Percentiles rank a stretch among this genome's conserved stretches.
Evolutionary conservation across 2,113 vertebrate genomes (phyloP).

Genomic region (Menura novaehollandiae): DNA sequence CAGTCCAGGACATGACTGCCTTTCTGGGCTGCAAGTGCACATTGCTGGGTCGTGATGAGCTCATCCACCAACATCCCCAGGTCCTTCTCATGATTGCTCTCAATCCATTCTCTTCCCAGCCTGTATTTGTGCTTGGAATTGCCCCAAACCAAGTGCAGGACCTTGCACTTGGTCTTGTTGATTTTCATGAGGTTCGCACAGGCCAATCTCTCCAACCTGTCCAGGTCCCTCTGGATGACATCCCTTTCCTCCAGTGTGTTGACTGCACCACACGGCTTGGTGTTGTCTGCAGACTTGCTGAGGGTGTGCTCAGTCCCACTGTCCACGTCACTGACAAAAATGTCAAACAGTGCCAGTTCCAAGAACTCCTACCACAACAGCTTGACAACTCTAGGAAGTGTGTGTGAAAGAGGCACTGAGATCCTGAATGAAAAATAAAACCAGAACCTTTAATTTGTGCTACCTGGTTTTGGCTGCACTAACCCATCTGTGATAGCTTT

Average conservation of each 20-base stretch:
- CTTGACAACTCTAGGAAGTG: background rate
- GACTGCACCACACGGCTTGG: background rate
- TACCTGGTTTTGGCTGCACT: background rate
- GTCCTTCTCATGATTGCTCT: background rate
- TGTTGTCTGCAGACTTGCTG: background rate
- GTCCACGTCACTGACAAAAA: background rate
- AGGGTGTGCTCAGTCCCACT: background rate
- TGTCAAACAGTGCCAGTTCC: background rate
- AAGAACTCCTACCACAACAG: background rate
- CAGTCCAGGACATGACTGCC: background rate
- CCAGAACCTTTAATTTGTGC: background rate
- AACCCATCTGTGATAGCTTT: background rate
- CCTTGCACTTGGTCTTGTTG: background rate
- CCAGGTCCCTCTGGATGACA: background rate
- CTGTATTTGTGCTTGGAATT: background rate
- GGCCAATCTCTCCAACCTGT: background rate
- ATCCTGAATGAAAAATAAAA: background rate
- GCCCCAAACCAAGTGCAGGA: background rate
- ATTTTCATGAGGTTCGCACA: background rate
- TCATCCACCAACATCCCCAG: background rate
- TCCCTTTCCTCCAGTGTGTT: background rate
- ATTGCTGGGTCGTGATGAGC: background rate
- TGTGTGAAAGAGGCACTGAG: background rate
- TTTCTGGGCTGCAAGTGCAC: background rate
- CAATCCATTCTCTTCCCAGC: background rate